Percentiles rank a stretch among this genome's conserved stretches.
These are phyloP conservation scores for Bufo bufo DNA, from an alignment of 2,113 vertebrate species.

Conservation along the genomic window DNA sequence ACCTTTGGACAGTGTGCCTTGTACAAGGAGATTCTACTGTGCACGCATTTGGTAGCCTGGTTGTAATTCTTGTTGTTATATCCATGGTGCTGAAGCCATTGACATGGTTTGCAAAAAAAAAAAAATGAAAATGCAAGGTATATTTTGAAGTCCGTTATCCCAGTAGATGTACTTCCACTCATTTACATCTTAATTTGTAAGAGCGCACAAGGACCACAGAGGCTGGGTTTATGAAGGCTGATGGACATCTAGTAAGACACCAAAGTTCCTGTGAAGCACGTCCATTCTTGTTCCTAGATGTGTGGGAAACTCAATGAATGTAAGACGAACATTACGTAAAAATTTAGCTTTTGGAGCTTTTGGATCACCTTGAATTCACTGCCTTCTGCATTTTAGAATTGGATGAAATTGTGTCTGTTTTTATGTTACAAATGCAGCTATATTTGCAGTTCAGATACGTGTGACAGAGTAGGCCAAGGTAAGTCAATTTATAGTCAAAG, in stretches of 20 bases:
- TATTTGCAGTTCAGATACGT: neutral
- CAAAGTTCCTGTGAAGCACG: neutral
- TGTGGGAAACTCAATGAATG: neutral
- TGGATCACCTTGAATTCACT: neutral
- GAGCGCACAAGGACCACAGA: neutral
- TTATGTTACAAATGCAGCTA: neutral
- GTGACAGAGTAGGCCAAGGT: neutral
- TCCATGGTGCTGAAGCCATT: constrained; percentile 19
- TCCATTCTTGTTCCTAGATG: neutral
- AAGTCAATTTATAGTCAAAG: neutral
- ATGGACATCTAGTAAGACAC: neutral
- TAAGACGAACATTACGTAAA: neutral
- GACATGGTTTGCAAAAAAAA: neutral
- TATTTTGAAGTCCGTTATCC: neutral
- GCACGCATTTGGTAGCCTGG: neutral
- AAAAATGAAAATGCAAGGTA: neutral
- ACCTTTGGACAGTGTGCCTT: constrained; percentile 60
- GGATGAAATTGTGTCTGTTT: neutral
- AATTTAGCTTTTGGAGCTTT: neutral
- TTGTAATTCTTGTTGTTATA: neutral
- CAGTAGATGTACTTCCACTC: neutral
- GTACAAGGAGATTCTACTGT: neutral
- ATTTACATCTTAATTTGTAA: neutral
- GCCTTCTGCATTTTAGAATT: neutral
- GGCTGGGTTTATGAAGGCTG: neutral